Conservation (phyloP, 2,797 vertebrate species). For the Gephyroberyx darwinii region DNA sequence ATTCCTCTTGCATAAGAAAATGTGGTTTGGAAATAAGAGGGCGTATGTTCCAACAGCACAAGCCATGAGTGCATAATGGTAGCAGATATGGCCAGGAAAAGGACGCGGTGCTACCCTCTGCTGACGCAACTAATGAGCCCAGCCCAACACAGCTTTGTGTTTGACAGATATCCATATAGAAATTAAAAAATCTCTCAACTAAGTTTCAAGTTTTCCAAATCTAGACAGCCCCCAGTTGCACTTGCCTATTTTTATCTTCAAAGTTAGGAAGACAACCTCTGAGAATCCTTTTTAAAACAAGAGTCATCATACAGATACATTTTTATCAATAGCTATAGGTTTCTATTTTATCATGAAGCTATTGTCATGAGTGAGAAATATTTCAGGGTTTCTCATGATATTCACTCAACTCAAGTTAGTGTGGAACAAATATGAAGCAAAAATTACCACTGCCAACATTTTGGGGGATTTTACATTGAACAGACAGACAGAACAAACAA, state of each 20-base stretch:
- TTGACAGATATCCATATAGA: not conserved
- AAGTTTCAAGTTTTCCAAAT: not conserved
- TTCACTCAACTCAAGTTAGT: not conserved
- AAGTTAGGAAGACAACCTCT: not conserved
- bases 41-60: not conserved
- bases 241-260: not conserved
- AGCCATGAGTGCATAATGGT: not conserved
- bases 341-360: not conserved
- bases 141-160: not conserved
- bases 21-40: not conserved
- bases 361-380: not conserved
- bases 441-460: not conserved
- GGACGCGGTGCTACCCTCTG: not conserved
- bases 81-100: too few relatives aligned
- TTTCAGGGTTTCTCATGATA: too few relatives aligned
- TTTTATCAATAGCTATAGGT: not conserved
- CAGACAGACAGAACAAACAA: constrained; percentile 52
- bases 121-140: not conserved
- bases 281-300: not conserved
- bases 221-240: not conserved
- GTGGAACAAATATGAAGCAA: constrained; percentile 14
- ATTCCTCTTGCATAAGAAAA: not conserved
- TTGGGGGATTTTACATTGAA: constrained; percentile 13
- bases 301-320: too few relatives aligned
- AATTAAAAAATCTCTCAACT: not conserved